A percentile compares a stretch with the other conserved stretches of the same genome.
Conservation (phyloP, 2,888 invertebrate species). For the Pristionchus japonicus region DNA sequence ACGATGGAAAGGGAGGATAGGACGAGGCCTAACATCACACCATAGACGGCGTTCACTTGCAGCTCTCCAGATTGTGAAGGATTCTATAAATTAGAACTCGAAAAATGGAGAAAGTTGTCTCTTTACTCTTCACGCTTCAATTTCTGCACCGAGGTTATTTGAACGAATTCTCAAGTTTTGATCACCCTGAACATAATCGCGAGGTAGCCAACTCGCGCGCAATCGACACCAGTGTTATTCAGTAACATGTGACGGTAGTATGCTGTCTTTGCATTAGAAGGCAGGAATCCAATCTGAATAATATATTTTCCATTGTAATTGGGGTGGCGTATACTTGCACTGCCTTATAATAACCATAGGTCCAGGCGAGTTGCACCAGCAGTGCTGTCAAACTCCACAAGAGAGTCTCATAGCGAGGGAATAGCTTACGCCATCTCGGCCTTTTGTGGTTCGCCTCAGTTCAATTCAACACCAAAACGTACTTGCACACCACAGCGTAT, state of each 20-base stretch:
- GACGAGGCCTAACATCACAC: neutral
- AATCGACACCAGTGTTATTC: neutral
- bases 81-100: neutral
- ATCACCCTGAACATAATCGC: neutral
- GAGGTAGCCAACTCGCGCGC: neutral
- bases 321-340: neutral
- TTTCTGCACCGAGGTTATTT: no score
- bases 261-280: neutral
- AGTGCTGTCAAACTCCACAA: neutral
- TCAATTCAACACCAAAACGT: no score
- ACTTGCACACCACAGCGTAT: neutral
- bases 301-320: neutral
- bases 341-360: neutral
- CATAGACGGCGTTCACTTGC: neutral
- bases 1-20: neutral
- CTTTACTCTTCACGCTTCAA: neutral
- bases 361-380: neutral
- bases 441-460: no score
- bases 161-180: neutral
- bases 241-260: neutral
- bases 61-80: neutral
- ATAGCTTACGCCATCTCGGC: neutral
- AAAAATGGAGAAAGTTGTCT: neutral
- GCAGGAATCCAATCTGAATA: neutral
- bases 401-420: neutral